Base-by-base conservation (phyloP, 2,797 vertebrate species). In the Peromyscus aztecus region DNA sequence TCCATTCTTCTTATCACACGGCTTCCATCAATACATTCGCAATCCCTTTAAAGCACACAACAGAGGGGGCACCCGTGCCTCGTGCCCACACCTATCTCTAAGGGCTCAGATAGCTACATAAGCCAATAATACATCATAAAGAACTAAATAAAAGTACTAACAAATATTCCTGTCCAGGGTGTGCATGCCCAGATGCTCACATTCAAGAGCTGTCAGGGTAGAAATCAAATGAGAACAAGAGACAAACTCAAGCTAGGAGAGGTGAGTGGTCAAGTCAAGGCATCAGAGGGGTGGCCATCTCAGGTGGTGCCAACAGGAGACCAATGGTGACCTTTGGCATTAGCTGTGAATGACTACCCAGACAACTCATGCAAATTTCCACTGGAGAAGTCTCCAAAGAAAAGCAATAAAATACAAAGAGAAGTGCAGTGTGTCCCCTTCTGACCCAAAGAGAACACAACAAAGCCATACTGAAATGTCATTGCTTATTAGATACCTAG, bases 381-480 rank as follows among this genome's bases (percentile, higher is more conserved):
- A 91, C 46, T 90, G 88, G 12, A 83, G 59, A 77, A 94, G 73
- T 77, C 69, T 12, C 82, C 93, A 93, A 75, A 57, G 78, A 96
- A 91, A 92, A 93, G 86, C 90, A 88, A 85, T 84, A 80, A 93
- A 80, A 85, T 46, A 90, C 61, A 90, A 96, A 91, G 13, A 85
- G 94, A 97, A 96, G 77, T 34, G 77, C 43, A 78, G 37, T 24
- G 52, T 78, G 77, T 40, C 65, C 63, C 80, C 49, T 96, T 94
- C 82, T 83, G 76, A 92, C 24, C 27, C 67, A 37, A 27, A 57
- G 29, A 57, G 77, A 76, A 91, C 69, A 78, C 52, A 92, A 81
- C 85, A 94, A 96, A 96, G 95, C 31, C 82, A 43, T 13, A 21
- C 34, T 82, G 94, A 97, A 97, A 96, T 97, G 95, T 96, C 97